Conservation (phyloP, 2,113 vertebrate genomes). For the Hydrochoerus hydrochaeris region DNA sequence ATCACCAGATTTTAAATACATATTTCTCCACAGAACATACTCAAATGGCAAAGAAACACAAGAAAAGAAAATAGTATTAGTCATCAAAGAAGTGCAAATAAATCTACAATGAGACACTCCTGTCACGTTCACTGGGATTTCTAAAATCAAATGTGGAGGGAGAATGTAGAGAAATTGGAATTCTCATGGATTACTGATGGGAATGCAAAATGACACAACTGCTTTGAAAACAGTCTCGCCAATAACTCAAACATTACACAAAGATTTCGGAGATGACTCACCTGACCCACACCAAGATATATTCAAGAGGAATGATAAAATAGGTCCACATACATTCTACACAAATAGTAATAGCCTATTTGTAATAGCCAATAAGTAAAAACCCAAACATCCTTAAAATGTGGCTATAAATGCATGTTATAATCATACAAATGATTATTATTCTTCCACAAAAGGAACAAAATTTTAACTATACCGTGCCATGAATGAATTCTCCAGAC, state of each 20-base stretch:
- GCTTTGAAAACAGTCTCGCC: neutral
- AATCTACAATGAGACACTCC: neutral
- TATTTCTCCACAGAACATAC: neutral
- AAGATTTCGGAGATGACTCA: neutral
- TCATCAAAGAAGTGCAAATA: neutral
- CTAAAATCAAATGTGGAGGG: neutral
- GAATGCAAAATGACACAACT: neutral
- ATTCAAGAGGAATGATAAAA: neutral
- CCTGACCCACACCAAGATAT: neutral
- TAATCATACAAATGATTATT: neutral
- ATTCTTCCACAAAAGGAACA: neutral
- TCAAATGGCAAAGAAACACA: neutral
- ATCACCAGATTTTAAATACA: neutral
- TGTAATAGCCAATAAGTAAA: neutral
- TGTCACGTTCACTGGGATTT: neutral
- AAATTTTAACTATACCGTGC: neutral
- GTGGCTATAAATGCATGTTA: neutral
- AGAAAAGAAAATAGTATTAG: neutral
- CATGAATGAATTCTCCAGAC: neutral
- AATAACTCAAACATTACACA: slow-evolving; percentile 5
- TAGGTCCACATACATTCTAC: neutral
- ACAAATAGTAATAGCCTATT: neutral
- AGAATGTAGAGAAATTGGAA: neutral
- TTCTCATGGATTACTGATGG: neutral
- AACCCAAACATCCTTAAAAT: neutral